Evolutionary conservation across 2,797 vertebrate genomes (phyloP).

Genomic region (Centropyge bicolor): DNA sequence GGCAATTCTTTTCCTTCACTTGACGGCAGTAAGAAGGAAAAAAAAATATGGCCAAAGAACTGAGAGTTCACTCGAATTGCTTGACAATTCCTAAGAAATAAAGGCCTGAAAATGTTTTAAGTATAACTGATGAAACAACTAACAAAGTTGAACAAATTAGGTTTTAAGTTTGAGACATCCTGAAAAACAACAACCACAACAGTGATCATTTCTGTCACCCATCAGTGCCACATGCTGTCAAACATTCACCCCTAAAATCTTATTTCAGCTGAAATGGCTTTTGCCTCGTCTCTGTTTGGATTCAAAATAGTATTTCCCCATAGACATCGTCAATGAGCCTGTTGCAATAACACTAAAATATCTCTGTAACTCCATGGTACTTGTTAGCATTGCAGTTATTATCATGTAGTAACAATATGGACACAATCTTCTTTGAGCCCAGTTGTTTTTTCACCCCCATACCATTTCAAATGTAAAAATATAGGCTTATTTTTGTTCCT

Average conservation of each 20-base stretch:
- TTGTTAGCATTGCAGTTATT: conserved; percentile 11
- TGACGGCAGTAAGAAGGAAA: not conserved
- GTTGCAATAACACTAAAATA: conserved; percentile 12
- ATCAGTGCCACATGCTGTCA: not conserved
- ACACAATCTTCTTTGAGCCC: conserved; percentile 25
- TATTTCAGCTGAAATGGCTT: conserved; percentile 1
- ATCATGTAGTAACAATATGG: conserved; percentile 17
- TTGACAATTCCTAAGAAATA: not conserved
- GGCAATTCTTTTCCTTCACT: not conserved
- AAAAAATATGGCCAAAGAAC: not conserved
- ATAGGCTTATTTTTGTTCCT: conserved; percentile 53
- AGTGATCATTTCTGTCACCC: not conserved
- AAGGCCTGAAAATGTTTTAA: not conserved
- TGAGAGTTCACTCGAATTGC: not conserved
- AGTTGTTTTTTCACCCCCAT: not conserved
- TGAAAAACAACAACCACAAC: not conserved
- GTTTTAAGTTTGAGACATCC: not conserved
- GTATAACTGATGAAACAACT: not conserved
- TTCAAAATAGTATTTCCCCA: conserved; percentile 12
- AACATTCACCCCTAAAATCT: not conserved
- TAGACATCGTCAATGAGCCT: not conserved
- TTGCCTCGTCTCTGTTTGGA: not conserved
- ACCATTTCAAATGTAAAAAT: conserved; percentile 71
- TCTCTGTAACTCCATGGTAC: not conserved
- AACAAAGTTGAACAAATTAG: not conserved